Evolutionary conservation across 2,113 vertebrate genomes (phyloP).

Genomic region (Capreolus pygargus): DNA sequence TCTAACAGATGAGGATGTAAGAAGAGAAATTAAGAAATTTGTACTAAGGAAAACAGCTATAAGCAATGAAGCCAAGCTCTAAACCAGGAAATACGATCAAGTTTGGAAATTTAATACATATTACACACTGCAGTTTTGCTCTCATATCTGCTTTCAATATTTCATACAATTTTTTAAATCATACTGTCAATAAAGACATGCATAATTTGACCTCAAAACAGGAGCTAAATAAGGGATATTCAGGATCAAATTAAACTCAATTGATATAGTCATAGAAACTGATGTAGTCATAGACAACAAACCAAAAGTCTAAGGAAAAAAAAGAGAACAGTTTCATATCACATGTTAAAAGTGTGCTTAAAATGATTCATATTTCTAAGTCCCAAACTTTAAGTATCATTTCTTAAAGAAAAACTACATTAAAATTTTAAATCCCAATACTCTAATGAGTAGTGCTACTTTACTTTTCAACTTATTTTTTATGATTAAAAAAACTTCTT

Average conservation of each 20-base stretch:
- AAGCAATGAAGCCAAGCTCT: neutral
- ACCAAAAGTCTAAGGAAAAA: neutral
- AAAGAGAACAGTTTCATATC: neutral
- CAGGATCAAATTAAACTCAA: neutral
- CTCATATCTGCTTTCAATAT: neutral
- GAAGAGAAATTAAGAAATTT: neutral
- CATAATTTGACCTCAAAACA: neutral
- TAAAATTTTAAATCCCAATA: neutral
- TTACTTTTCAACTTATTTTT: neutral
- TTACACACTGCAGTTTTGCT: neutral
- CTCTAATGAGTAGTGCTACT: neutral
- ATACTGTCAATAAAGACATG: neutral
- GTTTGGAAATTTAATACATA: neutral
- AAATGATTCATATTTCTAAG: neutral
- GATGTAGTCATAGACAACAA: neutral
- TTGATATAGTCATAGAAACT: neutral
- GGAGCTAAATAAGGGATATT: neutral
- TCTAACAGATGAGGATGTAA: neutral
- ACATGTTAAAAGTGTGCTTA: neutral
- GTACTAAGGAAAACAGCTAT: neutral
- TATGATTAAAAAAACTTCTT: neutral
- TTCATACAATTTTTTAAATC: neutral
- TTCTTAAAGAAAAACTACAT: neutral
- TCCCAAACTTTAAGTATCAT: neutral
- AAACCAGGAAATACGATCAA: neutral